Conservation (phyloP, 1,140 invertebrate species). For the Drosophila littoralis region DNA sequence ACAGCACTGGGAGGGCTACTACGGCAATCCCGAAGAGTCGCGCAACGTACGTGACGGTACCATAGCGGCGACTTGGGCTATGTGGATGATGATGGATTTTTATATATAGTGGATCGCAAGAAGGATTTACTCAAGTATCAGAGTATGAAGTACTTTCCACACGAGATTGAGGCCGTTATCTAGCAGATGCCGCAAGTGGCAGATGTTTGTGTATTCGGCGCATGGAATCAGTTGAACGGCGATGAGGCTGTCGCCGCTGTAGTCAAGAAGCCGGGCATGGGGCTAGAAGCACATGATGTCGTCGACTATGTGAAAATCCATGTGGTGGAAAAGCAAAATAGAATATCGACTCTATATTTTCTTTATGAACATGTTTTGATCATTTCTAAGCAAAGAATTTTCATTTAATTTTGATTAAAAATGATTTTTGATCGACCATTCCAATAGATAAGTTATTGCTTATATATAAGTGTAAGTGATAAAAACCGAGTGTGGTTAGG, state of each 20-base stretch:
- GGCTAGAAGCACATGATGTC: slow-evolving; percentile 42
- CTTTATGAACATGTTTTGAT: too few species aligned
- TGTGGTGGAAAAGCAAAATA: background rate
- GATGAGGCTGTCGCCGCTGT: slow-evolving; percentile 67
- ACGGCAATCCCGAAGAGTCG: slow-evolving; percentile 42
- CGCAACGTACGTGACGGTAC: slow-evolving; percentile 49
- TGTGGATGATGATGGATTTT: too few species aligned
- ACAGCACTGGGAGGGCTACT: slow-evolving; percentile 69
- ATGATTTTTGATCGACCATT: too few species aligned
- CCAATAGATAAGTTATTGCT: too few species aligned
- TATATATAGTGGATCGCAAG: slow-evolving; percentile 86
- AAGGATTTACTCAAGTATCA: slow-evolving; percentile 86
- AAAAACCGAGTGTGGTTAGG: too few species aligned
- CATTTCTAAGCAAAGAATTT: too few species aligned
- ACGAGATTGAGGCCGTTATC: too few species aligned
- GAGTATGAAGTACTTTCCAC: slow-evolving; percentile 73
- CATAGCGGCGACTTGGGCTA: slow-evolving; percentile 88
- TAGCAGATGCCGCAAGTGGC: too few species aligned
- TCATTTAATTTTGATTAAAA: too few species aligned
- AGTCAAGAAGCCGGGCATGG: slow-evolving; percentile 11
- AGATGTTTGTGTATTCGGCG: slow-evolving; percentile 70
- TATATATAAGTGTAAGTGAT: too few species aligned
- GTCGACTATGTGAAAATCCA: slow-evolving; percentile 32
- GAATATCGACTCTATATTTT: too few species aligned
- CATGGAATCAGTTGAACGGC: slow-evolving; percentile 40